Evolutionary conservation across 2,888 invertebrate species (phyloP).

Genomic region (Apotomis betuletana): DNA sequence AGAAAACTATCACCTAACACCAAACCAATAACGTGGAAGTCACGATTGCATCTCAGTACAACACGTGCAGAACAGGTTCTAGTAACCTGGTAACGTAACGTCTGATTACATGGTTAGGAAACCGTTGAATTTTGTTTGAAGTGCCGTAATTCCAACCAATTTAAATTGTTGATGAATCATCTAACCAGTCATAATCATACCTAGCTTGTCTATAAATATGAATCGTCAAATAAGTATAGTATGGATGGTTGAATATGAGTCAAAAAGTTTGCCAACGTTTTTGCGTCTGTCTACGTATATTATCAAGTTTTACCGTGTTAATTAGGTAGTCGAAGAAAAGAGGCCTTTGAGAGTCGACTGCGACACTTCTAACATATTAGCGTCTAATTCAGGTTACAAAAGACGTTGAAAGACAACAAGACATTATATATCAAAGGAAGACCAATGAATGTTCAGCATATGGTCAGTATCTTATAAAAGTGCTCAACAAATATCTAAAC

Average conservation of each 20-base stretch:
- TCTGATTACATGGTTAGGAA: constrained; percentile 33
- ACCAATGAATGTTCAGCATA: too few relatives aligned
- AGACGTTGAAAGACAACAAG: too few relatives aligned
- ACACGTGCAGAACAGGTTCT: constrained; percentile 61
- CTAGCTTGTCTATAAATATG: neutral
- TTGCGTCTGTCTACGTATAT: neutral
- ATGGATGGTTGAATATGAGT: constrained; percentile 1
- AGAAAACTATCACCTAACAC: constrained; percentile 40
- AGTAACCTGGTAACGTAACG: constrained; percentile 40
- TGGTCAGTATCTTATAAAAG: neutral
- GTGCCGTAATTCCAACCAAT: constrained; percentile 23
- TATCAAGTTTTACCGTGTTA: constrained; percentile 14
- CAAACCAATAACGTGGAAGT: constrained; percentile 60
- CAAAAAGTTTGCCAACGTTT: constrained; percentile 16
- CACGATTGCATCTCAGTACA: constrained; percentile 61
- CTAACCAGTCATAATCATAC: constrained; percentile 17
- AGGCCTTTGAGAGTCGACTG: constrained; percentile 8
- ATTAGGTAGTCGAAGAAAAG: constrained; percentile 1
- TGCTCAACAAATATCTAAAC: neutral
- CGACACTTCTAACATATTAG: constrained; percentile 27
- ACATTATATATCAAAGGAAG: too few relatives aligned
- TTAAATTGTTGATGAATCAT: constrained; percentile 35
- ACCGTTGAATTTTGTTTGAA: constrained; percentile 24
- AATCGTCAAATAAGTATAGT: neutral
- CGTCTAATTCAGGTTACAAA: constrained; percentile 5